Conservation (phyloP, 2,888 invertebrate genomes). For the Disparrhopalites patrizii region DNA sequence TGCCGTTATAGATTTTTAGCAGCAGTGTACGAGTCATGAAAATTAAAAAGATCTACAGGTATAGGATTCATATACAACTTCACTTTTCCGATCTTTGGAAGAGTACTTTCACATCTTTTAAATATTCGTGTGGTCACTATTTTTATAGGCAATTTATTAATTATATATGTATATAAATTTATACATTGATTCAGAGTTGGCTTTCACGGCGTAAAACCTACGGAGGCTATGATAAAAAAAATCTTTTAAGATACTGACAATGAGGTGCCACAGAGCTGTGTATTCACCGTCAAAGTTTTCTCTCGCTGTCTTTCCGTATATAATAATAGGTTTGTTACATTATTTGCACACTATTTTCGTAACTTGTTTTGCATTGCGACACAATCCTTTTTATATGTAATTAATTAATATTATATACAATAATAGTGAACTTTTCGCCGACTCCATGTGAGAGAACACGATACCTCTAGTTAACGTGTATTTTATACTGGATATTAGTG, state of each 20-base stretch:
- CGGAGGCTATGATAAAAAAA: constrained; percentile 18
- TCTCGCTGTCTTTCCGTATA: too few relatives aligned
- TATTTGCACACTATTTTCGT: background rate
- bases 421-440: background rate
- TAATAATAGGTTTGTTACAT: background rate
- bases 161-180: background rate
- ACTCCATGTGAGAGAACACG: constrained; percentile 5
- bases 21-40: background rate
- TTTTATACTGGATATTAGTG: constrained; percentile 6
- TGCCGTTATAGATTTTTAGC: background rate
- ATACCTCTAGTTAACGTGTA: too few relatives aligned
- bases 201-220: constrained; percentile 11
- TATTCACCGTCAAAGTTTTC: too few relatives aligned
- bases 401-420: background rate
- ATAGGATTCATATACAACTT: background rate
- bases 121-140: too few relatives aligned
- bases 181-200: constrained; percentile 5
- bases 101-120: too few relatives aligned
- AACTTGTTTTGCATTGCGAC: constrained; percentile 23
- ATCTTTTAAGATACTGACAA: constrained; percentile 11
- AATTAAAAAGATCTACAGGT: background rate
- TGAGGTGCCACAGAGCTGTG: too few relatives aligned
- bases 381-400: constrained; percentile 8
- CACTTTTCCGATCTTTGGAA: background rate
- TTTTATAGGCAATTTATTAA: too few relatives aligned